Conservation (phyloP, 2,113 vertebrate genomes). For the Caloenas nicobarica region DNA sequence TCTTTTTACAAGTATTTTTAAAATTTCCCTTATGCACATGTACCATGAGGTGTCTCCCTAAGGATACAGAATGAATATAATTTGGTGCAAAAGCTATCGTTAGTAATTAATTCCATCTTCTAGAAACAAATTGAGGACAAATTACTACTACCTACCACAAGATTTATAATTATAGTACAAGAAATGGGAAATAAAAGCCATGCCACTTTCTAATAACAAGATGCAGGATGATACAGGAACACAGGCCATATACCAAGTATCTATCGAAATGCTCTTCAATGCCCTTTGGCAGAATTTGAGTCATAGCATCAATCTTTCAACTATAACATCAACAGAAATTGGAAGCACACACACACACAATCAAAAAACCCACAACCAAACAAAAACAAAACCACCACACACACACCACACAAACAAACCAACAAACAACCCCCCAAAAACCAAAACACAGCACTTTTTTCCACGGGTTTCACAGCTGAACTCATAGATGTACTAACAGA, state of each 20-base stretch:
- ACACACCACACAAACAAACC: too few species aligned
- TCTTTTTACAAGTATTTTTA: not conserved
- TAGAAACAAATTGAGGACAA: not conserved
- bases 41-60: not conserved
- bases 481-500: not conserved
- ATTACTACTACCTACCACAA: not conserved
- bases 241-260: not conserved
- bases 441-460: not conserved
- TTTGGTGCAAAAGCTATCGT: not conserved
- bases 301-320: not conserved
- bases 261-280: not conserved
- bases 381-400: too few species aligned
- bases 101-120: not conserved
- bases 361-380: not conserved
- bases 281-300: not conserved
- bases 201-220: not conserved
- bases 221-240: not conserved
- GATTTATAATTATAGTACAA: not conserved
- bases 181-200: not conserved
- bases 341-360: not conserved
- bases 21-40: rapidly evolving
- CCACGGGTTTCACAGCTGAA: not conserved
- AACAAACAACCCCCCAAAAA: too few species aligned
- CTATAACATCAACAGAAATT: not conserved
- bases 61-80: not conserved